phyloP scores from a whole-genome alignment of 2,113 vertebrate species.

The Saccopteryx leptura region DNA sequence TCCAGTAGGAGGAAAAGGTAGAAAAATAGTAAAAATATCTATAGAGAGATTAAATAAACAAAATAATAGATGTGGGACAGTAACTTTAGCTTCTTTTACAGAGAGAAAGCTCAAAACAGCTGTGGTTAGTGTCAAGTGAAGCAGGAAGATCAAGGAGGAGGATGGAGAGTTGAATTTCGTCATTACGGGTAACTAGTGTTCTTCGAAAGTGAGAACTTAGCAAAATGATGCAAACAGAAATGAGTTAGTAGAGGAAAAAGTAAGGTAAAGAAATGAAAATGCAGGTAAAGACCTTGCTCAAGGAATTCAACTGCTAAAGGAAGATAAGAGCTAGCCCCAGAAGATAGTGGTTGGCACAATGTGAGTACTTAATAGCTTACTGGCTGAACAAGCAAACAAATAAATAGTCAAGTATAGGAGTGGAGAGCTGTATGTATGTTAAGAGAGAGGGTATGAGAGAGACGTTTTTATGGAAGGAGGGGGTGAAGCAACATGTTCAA shows the following conservation, averaged over 20 bases:
- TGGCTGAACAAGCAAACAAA: background rate
- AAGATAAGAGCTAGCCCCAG: background rate
- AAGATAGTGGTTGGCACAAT: background rate
- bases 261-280: constrained; percentile 14
- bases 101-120: background rate
- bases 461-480: background rate
- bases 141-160: background rate
- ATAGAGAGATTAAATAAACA: background rate
- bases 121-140: background rate
- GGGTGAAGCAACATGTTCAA: background rate
- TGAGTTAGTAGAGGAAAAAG: background rate
- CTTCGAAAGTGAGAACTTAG: background rate
- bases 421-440: background rate
- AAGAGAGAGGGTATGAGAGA: background rate
- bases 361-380: background rate
- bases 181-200: background rate
- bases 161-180: background rate
- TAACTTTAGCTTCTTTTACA: constrained; percentile 4
- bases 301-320: background rate
- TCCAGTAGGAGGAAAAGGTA: background rate
- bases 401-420: background rate
- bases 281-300: background rate
- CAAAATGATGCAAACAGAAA: background rate
- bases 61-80: background rate
- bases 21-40: background rate